Evolutionary conservation across 2,797 vertebrate genomes (phyloP), one percentile per base, ranked within the genome.

Genomic region (Orientallactaga sibirica): DNA sequence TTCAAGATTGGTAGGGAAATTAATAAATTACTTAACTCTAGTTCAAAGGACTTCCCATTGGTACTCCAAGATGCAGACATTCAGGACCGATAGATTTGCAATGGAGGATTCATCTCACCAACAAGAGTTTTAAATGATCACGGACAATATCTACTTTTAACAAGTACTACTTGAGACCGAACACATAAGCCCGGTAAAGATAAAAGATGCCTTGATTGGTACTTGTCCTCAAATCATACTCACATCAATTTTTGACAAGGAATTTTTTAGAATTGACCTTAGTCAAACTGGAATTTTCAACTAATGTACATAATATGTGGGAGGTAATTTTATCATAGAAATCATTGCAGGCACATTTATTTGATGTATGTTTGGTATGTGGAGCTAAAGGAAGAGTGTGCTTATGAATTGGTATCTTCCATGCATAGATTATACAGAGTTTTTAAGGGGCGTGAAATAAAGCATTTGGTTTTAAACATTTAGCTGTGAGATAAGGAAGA

Each of bases 301-400:
- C 4, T 70, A 74, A 9, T 37, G 18, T 66, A 77, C 33, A 33
- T 48, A 81, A 89, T 7, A 14, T 79, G 58, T 67, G 25, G 76
- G 78, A 82, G 79, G 83, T 86, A 82, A 81, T 84, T 94, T 95
- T 83, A 82, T 86, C 73, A 82, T 12, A 43, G 52, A 94, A 93
- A 73, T 18, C 18, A 79, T 61, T n/a, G 71, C 37, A 70, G 70
- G 71, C 70, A 33, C 27, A 75, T 75, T 86, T 75, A 89, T 86
- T 77, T 95, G 62, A 68, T 70, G 94, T 15, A 15, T 58, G 41
- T 86, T 71, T 93, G 29, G 1, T 82, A 11, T 73, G 68, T 71
- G 27, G 29, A 93, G 33, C 22, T 58, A 15, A 33, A 89, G 27
- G 62, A 84, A 75, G 41, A 79, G 89, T 73, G 55, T 37, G 37